phyloP scores from a whole-genome alignment of 2,888 invertebrate species.

The Aplocera efformata region DNA sequence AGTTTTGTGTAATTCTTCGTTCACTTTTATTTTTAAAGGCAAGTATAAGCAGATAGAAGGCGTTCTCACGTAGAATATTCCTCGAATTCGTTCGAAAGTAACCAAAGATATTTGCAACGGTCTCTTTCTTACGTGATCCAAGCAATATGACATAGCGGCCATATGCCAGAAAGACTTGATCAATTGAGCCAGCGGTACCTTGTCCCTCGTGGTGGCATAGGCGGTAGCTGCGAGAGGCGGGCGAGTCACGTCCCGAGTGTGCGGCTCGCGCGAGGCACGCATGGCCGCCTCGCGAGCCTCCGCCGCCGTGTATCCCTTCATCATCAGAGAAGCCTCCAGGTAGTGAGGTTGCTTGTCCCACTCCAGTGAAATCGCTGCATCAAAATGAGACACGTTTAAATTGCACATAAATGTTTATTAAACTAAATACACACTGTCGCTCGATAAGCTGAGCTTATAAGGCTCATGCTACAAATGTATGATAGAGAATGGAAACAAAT shows the following conservation, averaged over 20 bases:
- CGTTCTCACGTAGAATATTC: no score
- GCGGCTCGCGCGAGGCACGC: slow-evolving; percentile 41
- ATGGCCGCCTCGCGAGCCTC: slow-evolving; percentile 71
- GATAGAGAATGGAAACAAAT: neutral
- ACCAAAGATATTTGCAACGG: no score
- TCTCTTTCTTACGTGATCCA: no score
- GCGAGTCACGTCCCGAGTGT: slow-evolving; percentile 56
- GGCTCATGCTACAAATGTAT: neutral
- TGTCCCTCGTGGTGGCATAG: slow-evolving; percentile 75
- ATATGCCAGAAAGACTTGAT: no score
- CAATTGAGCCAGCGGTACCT: slow-evolving; percentile 41
- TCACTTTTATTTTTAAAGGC: no score
- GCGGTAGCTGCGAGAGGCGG: slow-evolving; percentile 75
- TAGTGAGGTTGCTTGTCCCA: slow-evolving; percentile 81
- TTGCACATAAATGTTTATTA: no score
- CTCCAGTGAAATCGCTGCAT: slow-evolving; percentile 79
- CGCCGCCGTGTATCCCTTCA: slow-evolving; percentile 83
- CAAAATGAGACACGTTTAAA: slow-evolving; percentile 1
- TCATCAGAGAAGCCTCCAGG: slow-evolving; percentile 94
- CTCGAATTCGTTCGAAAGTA: no score
- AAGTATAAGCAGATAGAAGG: no score
- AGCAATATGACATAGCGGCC: no score
- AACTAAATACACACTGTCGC: no score
- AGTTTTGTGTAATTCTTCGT: no score
- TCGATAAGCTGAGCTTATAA: neutral